Percentiles rank a stretch among this genome's conserved stretches.
phyloP scores from a whole-genome alignment of 1,140 invertebrate species.

The Drosophila dunni region DNA sequence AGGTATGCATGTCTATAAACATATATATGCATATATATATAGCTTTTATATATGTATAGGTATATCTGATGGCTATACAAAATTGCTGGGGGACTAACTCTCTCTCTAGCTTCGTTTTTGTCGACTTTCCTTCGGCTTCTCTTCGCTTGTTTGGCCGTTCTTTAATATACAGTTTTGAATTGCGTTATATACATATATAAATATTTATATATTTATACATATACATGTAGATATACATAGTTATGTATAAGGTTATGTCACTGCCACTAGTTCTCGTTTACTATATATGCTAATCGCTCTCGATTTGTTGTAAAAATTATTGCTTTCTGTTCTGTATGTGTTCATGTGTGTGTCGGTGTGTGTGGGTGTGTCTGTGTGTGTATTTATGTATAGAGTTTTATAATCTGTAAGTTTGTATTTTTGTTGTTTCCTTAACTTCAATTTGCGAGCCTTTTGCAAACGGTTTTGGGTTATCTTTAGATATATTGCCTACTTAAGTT shows the following conservation, averaged over 20 bases:
- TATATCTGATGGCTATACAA: conserved; percentile 61
- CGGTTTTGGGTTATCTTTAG: conserved; percentile 68
- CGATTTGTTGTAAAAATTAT: conserved; percentile 71
- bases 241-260: conserved; percentile 67
- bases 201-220: conserved; percentile 26
- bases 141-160: conserved; percentile 39
- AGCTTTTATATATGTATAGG: conserved; percentile 26
- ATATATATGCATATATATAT: conserved; percentile 21
- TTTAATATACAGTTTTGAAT: conserved; percentile 54
- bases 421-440: conserved; percentile 53
- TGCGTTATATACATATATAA: conserved; percentile 21
- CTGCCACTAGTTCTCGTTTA: conserved; percentile 61
- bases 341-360: conserved; percentile 20
- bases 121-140: conserved; percentile 12
- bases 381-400: conserved; percentile 29
- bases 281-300: conserved; percentile 39
- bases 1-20: conserved; percentile 25
- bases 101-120: conserved; percentile 2
- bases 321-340: conserved; percentile 71
- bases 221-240: conserved; percentile 30
- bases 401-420: not conserved
- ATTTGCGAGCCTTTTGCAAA: conserved; percentile 77
- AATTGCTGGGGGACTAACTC: conserved; percentile 21
- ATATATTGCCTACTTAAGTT: conserved; percentile 77
- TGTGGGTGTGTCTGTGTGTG: conserved; percentile 7